Conservation (phyloP, 2,113 vertebrate species). For the Zootoca vivipara region DNA sequence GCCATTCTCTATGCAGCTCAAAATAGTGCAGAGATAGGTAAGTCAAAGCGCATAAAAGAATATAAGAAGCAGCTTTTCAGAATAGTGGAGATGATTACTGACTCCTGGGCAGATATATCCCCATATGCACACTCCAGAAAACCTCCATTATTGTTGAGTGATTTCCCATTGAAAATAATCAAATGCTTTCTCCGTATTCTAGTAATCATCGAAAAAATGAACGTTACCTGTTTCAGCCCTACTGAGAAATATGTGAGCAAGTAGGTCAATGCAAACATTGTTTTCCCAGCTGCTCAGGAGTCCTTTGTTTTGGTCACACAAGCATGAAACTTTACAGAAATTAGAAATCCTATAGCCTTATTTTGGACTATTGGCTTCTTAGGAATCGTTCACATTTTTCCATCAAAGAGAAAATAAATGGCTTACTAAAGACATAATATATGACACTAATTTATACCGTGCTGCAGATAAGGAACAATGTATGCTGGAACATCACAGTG, state of each 20-base stretch:
- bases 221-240: background rate
- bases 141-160: slow-evolving; percentile 18
- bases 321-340: slow-evolving; percentile 1
- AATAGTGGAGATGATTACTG: slow-evolving; percentile 12
- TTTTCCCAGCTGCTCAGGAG: slow-evolving; percentile 1
- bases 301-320: slow-evolving; percentile 2
- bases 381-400: background rate
- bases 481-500: background rate
- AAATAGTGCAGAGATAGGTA: slow-evolving; percentile 13
- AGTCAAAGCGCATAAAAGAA: slow-evolving; percentile 36
- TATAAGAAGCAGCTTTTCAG: slow-evolving; percentile 31
- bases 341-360: background rate
- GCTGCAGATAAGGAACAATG: background rate
- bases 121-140: background rate
- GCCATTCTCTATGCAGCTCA: background rate
- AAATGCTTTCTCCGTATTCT: background rate
- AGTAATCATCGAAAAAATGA: slow-evolving; percentile 36
- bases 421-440: background rate
- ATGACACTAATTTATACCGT: background rate
- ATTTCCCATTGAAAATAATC: slow-evolving; percentile 32
- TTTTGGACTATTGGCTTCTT: background rate
- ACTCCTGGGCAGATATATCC: slow-evolving; percentile 25
- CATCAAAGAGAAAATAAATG: background rate
- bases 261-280: background rate
- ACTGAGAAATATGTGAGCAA: slow-evolving; percentile 30